These are phyloP conservation scores for Centrocercus urophasianus DNA, from an alignment of 2,113 vertebrate genomes.

Conservation along the genomic window DNA sequence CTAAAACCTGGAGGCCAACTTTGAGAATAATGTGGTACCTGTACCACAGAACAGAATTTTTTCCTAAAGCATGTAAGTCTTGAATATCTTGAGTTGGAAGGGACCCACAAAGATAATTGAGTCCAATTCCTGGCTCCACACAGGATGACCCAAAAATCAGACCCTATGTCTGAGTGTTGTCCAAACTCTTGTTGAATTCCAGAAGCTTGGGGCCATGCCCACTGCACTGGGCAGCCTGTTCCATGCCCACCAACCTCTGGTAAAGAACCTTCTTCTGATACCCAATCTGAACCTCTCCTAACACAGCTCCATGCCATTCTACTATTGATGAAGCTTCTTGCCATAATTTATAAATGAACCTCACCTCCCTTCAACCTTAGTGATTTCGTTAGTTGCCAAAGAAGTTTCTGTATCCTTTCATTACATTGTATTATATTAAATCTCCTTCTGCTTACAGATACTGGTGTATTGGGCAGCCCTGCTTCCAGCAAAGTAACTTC, in stretches of 20 bases:
- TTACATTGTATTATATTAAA: background rate
- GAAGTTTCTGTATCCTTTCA: background rate
- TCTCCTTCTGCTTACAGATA: background rate
- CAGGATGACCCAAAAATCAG: no score
- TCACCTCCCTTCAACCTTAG: background rate
- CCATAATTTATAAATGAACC: background rate
- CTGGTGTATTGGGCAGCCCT: background rate
- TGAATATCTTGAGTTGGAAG: no score
- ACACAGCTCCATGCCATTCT: background rate
- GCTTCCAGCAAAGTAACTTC: background rate
- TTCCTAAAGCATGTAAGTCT: background rate
- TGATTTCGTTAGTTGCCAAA: fast-evolving
- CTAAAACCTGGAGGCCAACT: background rate
- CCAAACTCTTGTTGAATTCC: no score
- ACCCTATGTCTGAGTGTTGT: no score
- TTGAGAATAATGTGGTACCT: background rate
- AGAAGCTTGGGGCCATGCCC: no score
- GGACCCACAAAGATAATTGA: no score
- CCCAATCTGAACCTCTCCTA: no score
- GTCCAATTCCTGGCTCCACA: no score
- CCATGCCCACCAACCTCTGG: no score
- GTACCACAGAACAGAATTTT: background rate
- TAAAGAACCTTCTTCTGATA: no score
- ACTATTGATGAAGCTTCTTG: background rate
- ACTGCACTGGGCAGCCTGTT: no score